These are phyloP conservation scores for Syrista parreyssii DNA, from an alignment of 2,888 invertebrate species.

Conservation along the genomic window DNA sequence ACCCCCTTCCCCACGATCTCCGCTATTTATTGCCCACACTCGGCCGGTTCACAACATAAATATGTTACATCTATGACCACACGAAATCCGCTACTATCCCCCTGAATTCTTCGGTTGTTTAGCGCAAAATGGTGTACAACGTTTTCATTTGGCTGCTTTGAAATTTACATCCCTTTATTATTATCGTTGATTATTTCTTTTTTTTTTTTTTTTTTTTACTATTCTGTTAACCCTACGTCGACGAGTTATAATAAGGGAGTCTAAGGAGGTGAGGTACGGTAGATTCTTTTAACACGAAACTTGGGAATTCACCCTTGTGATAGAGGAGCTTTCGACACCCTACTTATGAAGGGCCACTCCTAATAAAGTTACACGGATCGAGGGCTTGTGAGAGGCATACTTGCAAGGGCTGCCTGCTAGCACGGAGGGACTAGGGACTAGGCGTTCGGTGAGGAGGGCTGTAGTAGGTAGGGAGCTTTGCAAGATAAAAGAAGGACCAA, in stretches of 20 bases:
- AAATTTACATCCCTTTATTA: no score
- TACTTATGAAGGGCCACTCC: conserved; percentile 19
- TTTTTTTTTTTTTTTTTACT: no score
- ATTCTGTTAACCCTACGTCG: no score
- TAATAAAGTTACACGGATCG: conserved; percentile 39
- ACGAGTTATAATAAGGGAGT: no score
- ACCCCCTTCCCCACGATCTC: conserved; percentile 34
- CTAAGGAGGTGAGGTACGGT: no score
- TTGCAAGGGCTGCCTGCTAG: conserved; percentile 44
- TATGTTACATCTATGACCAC: conserved; percentile 60
- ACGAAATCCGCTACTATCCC: conserved; percentile 8
- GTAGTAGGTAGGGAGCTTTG: conserved; percentile 47
- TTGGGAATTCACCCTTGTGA: no score
- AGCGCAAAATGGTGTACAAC: no score
- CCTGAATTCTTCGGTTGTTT: neutral
- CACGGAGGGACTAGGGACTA: conserved; percentile 8
- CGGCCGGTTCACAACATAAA: conserved; percentile 64
- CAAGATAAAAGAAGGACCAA: conserved; percentile 66
- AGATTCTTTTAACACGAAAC: no score
- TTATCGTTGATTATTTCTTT: no score
- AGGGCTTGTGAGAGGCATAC: conserved; percentile 47
- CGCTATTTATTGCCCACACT: conserved; percentile 63
- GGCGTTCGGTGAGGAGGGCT: conserved; percentile 6
- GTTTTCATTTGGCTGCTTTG: no score
- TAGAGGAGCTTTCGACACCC: neutral